Conservation (phyloP, 2,797 vertebrate species). For the Sarcoramphus papa region DNA sequence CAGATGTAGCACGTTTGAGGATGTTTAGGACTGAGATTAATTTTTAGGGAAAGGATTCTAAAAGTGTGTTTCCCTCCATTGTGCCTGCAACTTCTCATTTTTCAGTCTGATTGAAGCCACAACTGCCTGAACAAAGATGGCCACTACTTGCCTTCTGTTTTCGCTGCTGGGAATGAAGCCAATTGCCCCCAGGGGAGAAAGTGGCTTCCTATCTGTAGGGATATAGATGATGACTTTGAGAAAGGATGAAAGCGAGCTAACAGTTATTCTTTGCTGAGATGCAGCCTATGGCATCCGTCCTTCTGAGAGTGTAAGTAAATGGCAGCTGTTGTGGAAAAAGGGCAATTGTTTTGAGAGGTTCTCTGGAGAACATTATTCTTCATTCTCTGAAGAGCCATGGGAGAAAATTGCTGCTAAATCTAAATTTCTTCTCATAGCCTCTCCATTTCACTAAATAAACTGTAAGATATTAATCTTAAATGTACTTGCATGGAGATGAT, state of each 20-base stretch:
- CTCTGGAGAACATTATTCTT: constrained; percentile 11
- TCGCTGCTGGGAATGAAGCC: constrained; percentile 24
- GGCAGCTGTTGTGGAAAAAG: constrained; percentile 46
- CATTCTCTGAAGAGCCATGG: background rate
- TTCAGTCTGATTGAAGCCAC: background rate
- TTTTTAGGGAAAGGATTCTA: background rate
- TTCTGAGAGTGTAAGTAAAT: constrained; percentile 12
- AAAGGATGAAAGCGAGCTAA: constrained; percentile 29
- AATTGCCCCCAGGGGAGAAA: constrained; percentile 21
- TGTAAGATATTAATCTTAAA: background rate
- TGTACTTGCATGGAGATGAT: background rate
- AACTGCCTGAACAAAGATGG: constrained; percentile 19
- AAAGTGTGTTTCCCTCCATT: background rate
- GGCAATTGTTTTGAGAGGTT: constrained; percentile 13
- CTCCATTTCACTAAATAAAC: background rate
- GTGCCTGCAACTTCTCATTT: constrained; percentile 6
- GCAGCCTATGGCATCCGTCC: constrained; percentile 19
- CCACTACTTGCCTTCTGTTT: constrained; percentile 40
- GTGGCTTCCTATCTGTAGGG: constrained; percentile 16
- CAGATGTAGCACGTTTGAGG: background rate
- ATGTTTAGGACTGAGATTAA: background rate
- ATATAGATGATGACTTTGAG: constrained; percentile 26
- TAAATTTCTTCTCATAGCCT: background rate
- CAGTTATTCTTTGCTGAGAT: constrained; percentile 41
- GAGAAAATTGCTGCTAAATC: background rate